phyloP scores from a whole-genome alignment of 2,888 invertebrate genomes.

The Crepidodera aurea region DNA sequence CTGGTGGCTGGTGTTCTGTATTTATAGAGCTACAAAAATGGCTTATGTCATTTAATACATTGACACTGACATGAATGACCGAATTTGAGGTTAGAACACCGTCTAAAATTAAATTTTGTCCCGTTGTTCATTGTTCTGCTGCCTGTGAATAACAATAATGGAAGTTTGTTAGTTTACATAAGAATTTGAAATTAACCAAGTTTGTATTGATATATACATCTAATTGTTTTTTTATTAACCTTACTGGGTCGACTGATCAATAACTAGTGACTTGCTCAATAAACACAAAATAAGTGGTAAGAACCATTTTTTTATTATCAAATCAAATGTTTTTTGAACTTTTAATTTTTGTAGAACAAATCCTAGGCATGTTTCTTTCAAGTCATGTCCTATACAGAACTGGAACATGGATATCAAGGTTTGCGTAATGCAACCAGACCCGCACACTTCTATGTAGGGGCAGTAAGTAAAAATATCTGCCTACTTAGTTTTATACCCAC shows the following conservation, averaged over 20 bases:
- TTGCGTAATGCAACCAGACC: conserved; percentile 72
- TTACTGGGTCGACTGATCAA: conserved; percentile 30
- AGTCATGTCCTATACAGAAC: conserved; percentile 88
- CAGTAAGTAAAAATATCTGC: conserved; percentile 65
- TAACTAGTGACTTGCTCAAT: conserved; percentile 38
- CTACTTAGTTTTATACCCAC: conserved; percentile 29
- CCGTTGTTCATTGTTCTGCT: neutral
- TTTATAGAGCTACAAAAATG: no score
- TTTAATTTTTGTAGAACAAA: conserved; percentile 29
- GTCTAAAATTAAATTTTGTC: neutral
- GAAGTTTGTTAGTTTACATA: no score
- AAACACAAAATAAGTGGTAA: conserved; percentile 19
- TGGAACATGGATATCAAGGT: conserved; percentile 92
- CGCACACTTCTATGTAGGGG: conserved; percentile 78
- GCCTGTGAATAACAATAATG: no score
- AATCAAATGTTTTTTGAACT: neutral
- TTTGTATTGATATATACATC: no score
- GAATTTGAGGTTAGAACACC: neutral
- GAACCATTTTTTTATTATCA: conserved; percentile 8
- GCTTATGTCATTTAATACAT: no score
- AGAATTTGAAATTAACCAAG: no score
- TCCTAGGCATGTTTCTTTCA: conserved; percentile 44
- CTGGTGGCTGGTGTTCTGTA: no score
- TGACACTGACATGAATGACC: neutral
- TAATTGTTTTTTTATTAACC: neutral